Percentiles rank a stretch among this genome's conserved stretches.
These are phyloP conservation scores for Marmota monax DNA, from an alignment of 2,113 vertebrate species.

Conservation along the genomic window DNA sequence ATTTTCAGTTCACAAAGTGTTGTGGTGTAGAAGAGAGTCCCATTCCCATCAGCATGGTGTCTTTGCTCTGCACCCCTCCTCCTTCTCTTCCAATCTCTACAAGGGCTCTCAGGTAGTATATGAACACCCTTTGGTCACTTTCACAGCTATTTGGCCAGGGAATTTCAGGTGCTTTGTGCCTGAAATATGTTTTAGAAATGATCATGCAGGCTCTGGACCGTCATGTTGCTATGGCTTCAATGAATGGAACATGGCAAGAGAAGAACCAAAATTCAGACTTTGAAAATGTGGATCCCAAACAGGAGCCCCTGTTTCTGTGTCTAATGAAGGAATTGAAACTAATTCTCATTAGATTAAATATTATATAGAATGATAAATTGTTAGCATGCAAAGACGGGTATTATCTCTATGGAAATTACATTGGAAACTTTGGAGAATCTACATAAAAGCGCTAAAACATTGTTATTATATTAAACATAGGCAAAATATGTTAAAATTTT, in stretches of 20 bases:
- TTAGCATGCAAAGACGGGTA: not conserved
- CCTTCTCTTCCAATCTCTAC: not conserved
- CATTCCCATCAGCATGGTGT: not conserved
- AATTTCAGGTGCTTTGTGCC: not conserved
- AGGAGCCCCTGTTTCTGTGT: not conserved
- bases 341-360: slow-evolving; percentile 5
- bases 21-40: not conserved
- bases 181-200: not conserved
- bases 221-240: not conserved
- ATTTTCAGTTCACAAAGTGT: not conserved
- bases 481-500: slow-evolving; percentile 34
- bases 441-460: not conserved
- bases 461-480: not conserved
- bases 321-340: not conserved
- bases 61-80: not conserved
- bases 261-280: not conserved
- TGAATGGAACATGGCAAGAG: not conserved
- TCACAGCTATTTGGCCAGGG: not conserved
- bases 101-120: not conserved
- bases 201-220: not conserved
- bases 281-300: not conserved
- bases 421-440: slow-evolving; percentile 7
- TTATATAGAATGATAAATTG: not conserved
- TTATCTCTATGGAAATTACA: slow-evolving; percentile 49
- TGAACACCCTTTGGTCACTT: not conserved